These are phyloP conservation scores for Plotosus lineatus DNA, from an alignment of 2,113 vertebrate genomes.

Conservation along the genomic window DNA sequence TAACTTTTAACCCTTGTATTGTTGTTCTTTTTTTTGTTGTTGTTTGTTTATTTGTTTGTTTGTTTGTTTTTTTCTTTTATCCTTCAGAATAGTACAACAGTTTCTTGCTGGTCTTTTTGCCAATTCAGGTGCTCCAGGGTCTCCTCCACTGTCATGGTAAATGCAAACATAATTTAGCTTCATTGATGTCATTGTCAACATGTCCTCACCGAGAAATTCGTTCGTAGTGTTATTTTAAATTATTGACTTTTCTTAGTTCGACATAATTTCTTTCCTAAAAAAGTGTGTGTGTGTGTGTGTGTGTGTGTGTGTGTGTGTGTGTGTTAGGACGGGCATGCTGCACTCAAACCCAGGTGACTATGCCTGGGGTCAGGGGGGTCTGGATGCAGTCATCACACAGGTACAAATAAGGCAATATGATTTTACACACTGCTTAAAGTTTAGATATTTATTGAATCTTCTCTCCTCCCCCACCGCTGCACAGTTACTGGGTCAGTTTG, in stretches of 20 bases:
- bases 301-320: conserved; percentile 36
- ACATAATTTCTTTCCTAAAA: not conserved
- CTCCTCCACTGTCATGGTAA: conserved; percentile 91
- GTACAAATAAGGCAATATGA: conserved; percentile 62
- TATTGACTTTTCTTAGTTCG: not conserved
- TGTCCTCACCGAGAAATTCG: not conserved
- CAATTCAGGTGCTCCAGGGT: conserved; percentile 86
- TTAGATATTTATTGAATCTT: not conserved
- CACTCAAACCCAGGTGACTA: conserved; percentile 97
- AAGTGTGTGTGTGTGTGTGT: conserved; percentile 23
- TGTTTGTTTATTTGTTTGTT: conserved; percentile 1
- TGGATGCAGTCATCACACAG: conserved; percentile 97
- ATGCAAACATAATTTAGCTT: not conserved
- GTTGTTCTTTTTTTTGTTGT: not conserved
- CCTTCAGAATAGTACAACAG: conserved; percentile 89
- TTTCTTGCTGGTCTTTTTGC: conserved; percentile 94
- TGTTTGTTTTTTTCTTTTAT: conserved; percentile 18
- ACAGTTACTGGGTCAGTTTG: conserved; percentile 92
- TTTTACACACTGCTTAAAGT: not conserved
- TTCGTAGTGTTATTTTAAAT: not conserved
- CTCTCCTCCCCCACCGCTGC: not conserved
- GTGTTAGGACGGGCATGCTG: conserved; percentile 88
- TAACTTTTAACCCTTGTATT: no score
- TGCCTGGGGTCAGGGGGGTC: conserved; percentile 94
- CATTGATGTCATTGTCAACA: not conserved